Conservation (phyloP, 2,797 vertebrate species). For the Kryptopterus vitreolus region DNA sequence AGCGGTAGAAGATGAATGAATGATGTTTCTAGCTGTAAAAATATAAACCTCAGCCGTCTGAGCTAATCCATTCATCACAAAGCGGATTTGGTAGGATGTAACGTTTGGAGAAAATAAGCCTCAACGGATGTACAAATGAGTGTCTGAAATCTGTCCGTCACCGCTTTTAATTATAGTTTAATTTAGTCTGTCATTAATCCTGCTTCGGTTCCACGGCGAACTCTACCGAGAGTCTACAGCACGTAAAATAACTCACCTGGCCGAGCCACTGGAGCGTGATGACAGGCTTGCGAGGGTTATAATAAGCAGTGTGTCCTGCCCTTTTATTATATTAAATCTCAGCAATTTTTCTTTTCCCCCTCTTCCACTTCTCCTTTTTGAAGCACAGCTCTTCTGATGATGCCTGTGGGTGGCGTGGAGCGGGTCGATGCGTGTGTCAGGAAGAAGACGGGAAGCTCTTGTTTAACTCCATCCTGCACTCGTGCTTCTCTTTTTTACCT, state of each 20-base stretch:
- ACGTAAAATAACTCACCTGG: conserved; percentile 49
- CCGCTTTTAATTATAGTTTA: conserved; percentile 14
- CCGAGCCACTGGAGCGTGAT: conserved; percentile 35
- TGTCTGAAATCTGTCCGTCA: conserved; percentile 7
- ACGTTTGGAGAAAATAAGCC: conserved; percentile 3
- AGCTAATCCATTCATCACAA: background rate
- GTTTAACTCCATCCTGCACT: conserved; percentile 4
- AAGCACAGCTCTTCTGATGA: conserved; percentile 32
- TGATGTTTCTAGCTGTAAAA: background rate
- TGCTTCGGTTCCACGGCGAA: conserved; percentile 9
- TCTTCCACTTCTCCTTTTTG: conserved; percentile 20
- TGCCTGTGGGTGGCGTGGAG: conserved; percentile 20
- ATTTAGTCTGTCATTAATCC: conserved; percentile 18
- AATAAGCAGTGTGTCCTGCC: conserved; percentile 43
- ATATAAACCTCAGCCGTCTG: background rate
- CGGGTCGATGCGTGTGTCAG: conserved; percentile 13
- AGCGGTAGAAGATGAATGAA: background rate
- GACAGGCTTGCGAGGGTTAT: conserved; percentile 32
- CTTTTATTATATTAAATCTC: background rate
- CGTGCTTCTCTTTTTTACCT: background rate
- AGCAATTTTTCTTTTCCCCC: background rate
- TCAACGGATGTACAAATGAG: conserved; percentile 6
- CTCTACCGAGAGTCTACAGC: conserved; percentile 32
- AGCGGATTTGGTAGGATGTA: background rate
- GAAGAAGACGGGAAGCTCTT: conserved; percentile 13